Conservation (phyloP, 2,888 invertebrate species). For the Spialia ferax region DNA sequence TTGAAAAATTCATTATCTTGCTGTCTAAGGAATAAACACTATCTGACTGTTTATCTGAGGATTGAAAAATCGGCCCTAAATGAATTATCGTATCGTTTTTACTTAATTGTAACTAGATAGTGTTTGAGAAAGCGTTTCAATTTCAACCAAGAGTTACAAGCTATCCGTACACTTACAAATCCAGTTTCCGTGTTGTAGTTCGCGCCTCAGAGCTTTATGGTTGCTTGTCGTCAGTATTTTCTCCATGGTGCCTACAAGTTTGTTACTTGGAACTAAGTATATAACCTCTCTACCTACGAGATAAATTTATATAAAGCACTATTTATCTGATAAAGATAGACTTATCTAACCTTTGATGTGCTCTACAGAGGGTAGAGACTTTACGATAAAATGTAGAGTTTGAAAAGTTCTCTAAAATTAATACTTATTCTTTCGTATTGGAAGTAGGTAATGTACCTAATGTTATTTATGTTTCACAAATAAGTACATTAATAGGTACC, state of each 20-base stretch:
- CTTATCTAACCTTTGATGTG: neutral
- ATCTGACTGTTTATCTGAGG: too few species aligned
- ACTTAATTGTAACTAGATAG: neutral
- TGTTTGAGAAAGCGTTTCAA: neutral
- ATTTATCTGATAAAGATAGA: neutral
- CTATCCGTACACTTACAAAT: constrained; percentile 51
- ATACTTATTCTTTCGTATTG: too few species aligned
- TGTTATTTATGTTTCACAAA: too few species aligned
- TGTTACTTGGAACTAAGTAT: constrained; percentile 64
- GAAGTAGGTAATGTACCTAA: too few species aligned
- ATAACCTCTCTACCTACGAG: constrained; percentile 48
- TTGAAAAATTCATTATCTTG: too few species aligned
- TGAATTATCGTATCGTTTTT: neutral
- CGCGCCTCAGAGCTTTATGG: constrained; percentile 70
- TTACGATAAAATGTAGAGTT: too few species aligned
- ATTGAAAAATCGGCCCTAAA: neutral
- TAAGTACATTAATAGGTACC: too few species aligned
- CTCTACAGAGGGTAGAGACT: neutral
- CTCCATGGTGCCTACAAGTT: constrained; percentile 70
- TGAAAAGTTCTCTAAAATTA: too few species aligned
- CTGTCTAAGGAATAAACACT: too few species aligned
- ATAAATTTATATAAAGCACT: neutral
- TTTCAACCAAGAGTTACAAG: neutral
- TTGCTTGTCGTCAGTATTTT: constrained; percentile 67
- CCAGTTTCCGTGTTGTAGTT: constrained; percentile 66